These are phyloP conservation scores for Empis stercorea DNA, from an alignment of 2,888 invertebrate species.

Conservation along the genomic window DNA sequence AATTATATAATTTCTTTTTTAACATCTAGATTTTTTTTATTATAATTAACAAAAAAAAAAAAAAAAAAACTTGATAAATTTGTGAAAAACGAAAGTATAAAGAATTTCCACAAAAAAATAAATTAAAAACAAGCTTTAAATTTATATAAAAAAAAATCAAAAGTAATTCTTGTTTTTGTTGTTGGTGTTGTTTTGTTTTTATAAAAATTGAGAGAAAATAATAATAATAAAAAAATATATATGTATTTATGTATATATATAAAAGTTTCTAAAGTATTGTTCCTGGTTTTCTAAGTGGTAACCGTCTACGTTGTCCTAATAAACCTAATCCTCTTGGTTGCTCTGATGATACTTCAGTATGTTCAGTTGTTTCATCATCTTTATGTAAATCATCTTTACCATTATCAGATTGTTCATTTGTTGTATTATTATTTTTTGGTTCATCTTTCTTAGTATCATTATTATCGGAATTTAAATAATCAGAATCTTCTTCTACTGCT, in stretches of 20 bases:
- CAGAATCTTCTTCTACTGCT: conserved; percentile 17
- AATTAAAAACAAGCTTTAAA: no score
- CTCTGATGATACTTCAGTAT: conserved; percentile 40
- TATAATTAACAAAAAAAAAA: no score
- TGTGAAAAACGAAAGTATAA: no score
- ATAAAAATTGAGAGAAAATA: no score
- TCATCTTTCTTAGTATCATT: conserved; percentile 21
- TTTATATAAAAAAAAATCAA: neutral
- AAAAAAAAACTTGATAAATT: no score
- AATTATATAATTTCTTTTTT: no score
- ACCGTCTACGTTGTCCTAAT: conserved; percentile 54
- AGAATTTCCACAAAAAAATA: no score
- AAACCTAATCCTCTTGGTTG: conserved; percentile 53
- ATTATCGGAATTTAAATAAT: conserved; percentile 14
- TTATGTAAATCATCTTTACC: conserved; percentile 32
- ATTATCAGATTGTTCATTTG: conserved; percentile 33
- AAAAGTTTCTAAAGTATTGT: conserved; percentile 32
- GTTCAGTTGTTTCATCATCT: conserved; percentile 36
- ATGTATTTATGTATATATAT: no score
- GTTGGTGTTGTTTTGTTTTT: neutral
- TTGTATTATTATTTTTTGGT: conserved; percentile 22
- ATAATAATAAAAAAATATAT: neutral
- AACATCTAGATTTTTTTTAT: no score
- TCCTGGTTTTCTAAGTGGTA: conserved; percentile 46
- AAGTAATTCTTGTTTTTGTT: neutral